Evolutionary conservation across 1,140 invertebrate species (phyloP).

Genomic region (Aphaenogaster ashmeadi): DNA sequence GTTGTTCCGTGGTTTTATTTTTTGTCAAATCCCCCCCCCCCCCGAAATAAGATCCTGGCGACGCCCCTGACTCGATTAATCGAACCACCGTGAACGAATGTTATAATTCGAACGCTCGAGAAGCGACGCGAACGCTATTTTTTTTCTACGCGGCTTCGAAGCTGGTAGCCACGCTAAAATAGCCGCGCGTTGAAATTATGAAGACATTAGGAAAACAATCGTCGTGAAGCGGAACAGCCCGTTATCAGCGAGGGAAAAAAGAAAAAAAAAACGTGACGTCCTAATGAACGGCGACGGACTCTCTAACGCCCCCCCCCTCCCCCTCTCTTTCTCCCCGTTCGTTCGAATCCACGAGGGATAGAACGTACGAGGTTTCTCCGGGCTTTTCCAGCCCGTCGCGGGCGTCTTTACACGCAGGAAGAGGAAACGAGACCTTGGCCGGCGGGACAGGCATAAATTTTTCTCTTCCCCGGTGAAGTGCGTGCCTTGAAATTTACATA

Average conservation of each 20-base stretch:
- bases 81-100: background rate
- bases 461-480: constrained; percentile 74
- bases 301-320: constrained; percentile 2
- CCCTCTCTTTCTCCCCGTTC: too few species aligned
- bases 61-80: background rate
- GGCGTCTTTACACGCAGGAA: constrained; percentile 68
- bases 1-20: too few species aligned
- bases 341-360: background rate
- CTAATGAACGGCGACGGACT: constrained; percentile 20
- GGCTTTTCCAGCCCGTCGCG: constrained; percentile 18
- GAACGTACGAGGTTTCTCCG: background rate
- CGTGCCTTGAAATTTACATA: constrained; percentile 85
- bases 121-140: background rate
- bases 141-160: background rate
- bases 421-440: constrained; percentile 77
- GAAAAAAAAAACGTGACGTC: constrained; percentile 23
- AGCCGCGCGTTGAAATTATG: constrained; percentile 58
- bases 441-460: constrained; percentile 83
- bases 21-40: too few species aligned
- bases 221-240: constrained; percentile 48
- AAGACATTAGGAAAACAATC: constrained; percentile 59
- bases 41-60: too few species aligned
- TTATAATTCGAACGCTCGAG: background rate
- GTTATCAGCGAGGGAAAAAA: constrained; percentile 26
- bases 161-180: constrained; percentile 20